phyloP scores from a whole-genome alignment of 1,140 invertebrate species.

The Lepidurus packardi region DNA sequence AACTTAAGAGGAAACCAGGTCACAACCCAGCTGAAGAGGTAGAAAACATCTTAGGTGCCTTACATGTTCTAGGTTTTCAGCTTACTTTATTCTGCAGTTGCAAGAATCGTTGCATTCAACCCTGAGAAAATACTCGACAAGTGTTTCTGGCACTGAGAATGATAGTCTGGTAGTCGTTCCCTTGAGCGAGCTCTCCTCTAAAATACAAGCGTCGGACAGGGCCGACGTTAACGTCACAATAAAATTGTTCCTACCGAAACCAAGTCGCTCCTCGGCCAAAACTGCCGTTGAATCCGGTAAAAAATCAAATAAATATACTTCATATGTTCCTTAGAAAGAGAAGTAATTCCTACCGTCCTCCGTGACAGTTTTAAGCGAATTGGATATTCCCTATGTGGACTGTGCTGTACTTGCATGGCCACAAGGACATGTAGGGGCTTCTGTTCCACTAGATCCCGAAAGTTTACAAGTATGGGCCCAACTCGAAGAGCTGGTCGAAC shows the following conservation, averaged over 20 bases:
- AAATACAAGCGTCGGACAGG: slow-evolving; percentile 53
- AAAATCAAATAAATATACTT: background rate
- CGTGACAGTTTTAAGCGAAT: slow-evolving; percentile 24
- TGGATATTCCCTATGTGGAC: slow-evolving; percentile 24
- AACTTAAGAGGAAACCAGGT: slow-evolving; percentile 73
- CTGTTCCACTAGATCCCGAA: slow-evolving; percentile 42
- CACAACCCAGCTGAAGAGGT: slow-evolving; percentile 78
- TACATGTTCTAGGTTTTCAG: slow-evolving; percentile 1
- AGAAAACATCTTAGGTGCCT: slow-evolving; percentile 38
- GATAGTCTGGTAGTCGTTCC: slow-evolving; percentile 42
- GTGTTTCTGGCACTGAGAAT: slow-evolving; percentile 36
- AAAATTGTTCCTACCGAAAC: background rate
- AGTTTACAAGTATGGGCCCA: slow-evolving; percentile 66
- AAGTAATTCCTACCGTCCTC: background rate
- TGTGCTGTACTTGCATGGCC: slow-evolving; percentile 30
- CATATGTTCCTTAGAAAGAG: background rate
- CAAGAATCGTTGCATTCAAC: background rate
- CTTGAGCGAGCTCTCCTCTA: slow-evolving; percentile 63
- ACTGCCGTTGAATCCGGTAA: background rate
- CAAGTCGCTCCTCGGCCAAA: background rate
- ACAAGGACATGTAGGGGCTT: background rate
- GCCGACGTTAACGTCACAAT: slow-evolving; percentile 53
- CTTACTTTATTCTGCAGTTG: background rate
- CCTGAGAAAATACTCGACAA: background rate
- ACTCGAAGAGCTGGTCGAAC: slow-evolving; percentile 61